Evolutionary conservation across 1,140 invertebrate species (phyloP).

Genomic region (Hyposmocoma kahamanoa): DNA sequence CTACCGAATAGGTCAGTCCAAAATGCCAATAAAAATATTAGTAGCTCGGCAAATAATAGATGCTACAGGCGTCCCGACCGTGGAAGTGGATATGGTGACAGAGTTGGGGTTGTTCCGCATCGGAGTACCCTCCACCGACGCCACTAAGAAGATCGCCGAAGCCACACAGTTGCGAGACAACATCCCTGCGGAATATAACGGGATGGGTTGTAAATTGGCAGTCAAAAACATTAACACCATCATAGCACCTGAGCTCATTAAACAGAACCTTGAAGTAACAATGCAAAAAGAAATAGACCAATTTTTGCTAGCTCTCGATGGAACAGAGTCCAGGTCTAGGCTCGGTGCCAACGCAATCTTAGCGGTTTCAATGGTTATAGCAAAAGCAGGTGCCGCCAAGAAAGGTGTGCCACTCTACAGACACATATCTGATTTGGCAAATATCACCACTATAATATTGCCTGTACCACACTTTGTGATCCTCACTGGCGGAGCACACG

Average conservation of each 20-base stretch:
- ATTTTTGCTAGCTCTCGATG: constrained; percentile 93
- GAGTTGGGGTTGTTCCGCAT: constrained; percentile 92
- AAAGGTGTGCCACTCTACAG: constrained; percentile 89
- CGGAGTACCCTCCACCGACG: constrained; percentile 96
- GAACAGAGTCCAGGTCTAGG: constrained; percentile 95
- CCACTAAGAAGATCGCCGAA: constrained; percentile 94
- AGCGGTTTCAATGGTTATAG: constrained; percentile 94
- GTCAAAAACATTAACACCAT: constrained; percentile 92
- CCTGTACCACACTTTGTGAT: constrained; percentile 98
- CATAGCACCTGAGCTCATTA: constrained; percentile 90
- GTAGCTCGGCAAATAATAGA: constrained; percentile 97
- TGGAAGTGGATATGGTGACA: constrained; percentile 93
- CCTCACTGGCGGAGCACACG: constrained; percentile 97
- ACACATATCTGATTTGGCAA: constrained; percentile 94
- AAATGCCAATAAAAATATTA: constrained; percentile 86
- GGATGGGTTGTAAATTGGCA: constrained; percentile 93
- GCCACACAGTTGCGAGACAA: constrained; percentile 95
- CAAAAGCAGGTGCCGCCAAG: constrained; percentile 96
- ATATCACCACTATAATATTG: constrained; percentile 90
- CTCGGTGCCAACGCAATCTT: constrained; percentile 97
- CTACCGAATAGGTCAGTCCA: too few relatives aligned
- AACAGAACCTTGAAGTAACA: constrained; percentile 87
- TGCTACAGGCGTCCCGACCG: constrained; percentile 96
- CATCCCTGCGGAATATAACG: constrained; percentile 89
- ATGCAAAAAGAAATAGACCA: constrained; percentile 94